phyloP scores from a whole-genome alignment of 2,113 vertebrate species.

The Menidia beryllina region DNA sequence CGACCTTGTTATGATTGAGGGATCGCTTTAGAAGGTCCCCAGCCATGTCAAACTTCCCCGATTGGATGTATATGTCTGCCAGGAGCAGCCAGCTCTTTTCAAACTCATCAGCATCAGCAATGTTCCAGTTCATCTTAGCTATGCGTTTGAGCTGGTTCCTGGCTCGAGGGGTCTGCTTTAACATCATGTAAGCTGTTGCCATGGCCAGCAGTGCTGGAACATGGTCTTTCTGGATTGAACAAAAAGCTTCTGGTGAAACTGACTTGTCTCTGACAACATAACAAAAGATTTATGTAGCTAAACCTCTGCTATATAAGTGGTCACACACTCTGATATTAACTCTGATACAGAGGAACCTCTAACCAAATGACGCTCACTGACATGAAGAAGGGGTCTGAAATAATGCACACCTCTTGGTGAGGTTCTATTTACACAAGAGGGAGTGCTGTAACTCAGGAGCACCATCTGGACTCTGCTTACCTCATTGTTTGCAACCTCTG shows the following conservation, averaged over 20 bases:
- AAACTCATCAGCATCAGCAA: conserved; percentile 94
- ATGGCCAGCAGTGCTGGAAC: conserved; percentile 94
- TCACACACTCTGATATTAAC: not conserved
- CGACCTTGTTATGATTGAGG: conserved; percentile 92
- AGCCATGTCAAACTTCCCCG: conserved; percentile 95
- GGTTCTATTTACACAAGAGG: conserved; percentile 39
- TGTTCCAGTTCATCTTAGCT: conserved; percentile 96
- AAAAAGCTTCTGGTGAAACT: conserved; percentile 34
- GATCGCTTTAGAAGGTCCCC: conserved; percentile 91
- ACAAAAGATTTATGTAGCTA: not conserved
- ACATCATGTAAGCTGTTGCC: conserved; percentile 97
- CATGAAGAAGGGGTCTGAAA: conserved; percentile 15
- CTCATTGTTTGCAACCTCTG: conserved; percentile 91
- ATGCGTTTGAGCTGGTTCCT: conserved; percentile 96
- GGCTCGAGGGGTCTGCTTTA: conserved; percentile 94
- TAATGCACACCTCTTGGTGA: conserved; percentile 30
- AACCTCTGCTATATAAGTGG: not conserved
- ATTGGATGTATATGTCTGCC: conserved; percentile 98
- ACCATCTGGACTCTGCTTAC: conserved; percentile 78
- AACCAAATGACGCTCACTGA: not conserved
- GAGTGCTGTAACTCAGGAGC: conserved; percentile 24
- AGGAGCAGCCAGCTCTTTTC: conserved; percentile 98
- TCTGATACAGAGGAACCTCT: conserved; percentile 3
- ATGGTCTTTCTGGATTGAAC: conserved; percentile 89
- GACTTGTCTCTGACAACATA: conserved; percentile 5